Percentiles rank a stretch among this genome's conserved stretches.
Evolutionary conservation across 1,140 invertebrate species (phyloP).

Genomic region (Gonatopus flavifemur): DNA sequence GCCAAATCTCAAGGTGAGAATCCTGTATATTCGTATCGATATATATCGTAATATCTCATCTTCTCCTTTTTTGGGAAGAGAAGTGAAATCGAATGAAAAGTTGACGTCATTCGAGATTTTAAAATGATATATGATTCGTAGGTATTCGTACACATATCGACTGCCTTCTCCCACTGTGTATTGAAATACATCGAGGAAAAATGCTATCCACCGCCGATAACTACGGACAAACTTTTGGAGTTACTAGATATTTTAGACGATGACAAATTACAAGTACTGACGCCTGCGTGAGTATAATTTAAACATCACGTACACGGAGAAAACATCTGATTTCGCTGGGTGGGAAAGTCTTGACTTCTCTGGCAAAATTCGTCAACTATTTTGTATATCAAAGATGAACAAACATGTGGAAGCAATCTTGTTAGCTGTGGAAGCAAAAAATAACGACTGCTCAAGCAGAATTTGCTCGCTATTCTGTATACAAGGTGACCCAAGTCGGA

Average conservation of each 20-base stretch:
- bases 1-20: slow-evolving; percentile 66
- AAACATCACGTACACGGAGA: too few relatives aligned
- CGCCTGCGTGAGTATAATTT: slow-evolving; percentile 46
- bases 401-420: too few relatives aligned
- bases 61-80: too few relatives aligned
- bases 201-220: slow-evolving; percentile 55
- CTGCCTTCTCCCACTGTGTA: slow-evolving; percentile 71
- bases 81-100: not conserved
- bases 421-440: too few relatives aligned
- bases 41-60: slow-evolving; percentile 1
- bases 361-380: too few relatives aligned
- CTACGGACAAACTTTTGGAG: slow-evolving; percentile 53
- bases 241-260: slow-evolving; percentile 51
- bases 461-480: too few relatives aligned
- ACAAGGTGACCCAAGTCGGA: too few relatives aligned
- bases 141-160: slow-evolving; percentile 62
- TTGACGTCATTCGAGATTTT: not conserved
- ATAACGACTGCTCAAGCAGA: too few relatives aligned
- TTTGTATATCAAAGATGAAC: too few relatives aligned
- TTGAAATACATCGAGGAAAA: slow-evolving; percentile 64
- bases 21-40: not conserved
- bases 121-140: slow-evolving; percentile 10
- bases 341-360: too few relatives aligned
- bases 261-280: slow-evolving; percentile 42
- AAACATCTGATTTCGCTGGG: too few relatives aligned